These are phyloP conservation scores for Chrysemys picta DNA, from an alignment of 2,113 vertebrate species.

Conservation along the genomic window DNA sequence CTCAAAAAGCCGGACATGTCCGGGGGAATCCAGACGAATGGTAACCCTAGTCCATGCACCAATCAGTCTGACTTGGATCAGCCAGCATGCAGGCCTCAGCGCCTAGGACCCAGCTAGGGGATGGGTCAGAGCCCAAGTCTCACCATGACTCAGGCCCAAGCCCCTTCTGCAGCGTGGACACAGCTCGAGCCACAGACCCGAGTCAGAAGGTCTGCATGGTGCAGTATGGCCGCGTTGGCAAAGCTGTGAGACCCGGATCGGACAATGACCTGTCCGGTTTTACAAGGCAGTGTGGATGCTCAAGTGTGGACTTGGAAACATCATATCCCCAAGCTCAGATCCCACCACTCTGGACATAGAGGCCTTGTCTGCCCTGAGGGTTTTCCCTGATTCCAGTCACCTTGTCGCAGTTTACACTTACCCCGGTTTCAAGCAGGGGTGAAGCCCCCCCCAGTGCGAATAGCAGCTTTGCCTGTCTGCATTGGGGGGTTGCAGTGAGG, in stretches of 20 bases:
- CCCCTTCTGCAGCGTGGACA: background rate
- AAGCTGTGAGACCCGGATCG: background rate
- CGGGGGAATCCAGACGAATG: too few species aligned
- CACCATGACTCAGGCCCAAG: background rate
- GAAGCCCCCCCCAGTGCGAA: background rate
- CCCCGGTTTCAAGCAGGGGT: background rate
- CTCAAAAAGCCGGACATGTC: too few species aligned
- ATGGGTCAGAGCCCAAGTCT: background rate
- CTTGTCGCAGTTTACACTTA: background rate
- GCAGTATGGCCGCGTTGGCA: background rate
- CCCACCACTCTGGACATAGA: background rate
- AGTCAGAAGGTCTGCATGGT: background rate
- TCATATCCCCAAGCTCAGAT: background rate
- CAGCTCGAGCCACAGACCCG: background rate
- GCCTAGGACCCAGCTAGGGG: background rate
- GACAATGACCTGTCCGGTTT: background rate
- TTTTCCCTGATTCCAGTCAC: background rate
- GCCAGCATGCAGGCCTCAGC: background rate
- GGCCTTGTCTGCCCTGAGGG: background rate
- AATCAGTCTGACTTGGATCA: background rate
- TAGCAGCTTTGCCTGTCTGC: background rate
- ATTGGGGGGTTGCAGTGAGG: accelerated
- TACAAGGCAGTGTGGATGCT: background rate
- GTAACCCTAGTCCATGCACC: background rate
- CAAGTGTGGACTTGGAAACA: too few species aligned